Percentiles rank a stretch among this genome's conserved stretches.
phyloP scores from a whole-genome alignment of 2,797 vertebrate species.

The Epinephelus coioides region DNA sequence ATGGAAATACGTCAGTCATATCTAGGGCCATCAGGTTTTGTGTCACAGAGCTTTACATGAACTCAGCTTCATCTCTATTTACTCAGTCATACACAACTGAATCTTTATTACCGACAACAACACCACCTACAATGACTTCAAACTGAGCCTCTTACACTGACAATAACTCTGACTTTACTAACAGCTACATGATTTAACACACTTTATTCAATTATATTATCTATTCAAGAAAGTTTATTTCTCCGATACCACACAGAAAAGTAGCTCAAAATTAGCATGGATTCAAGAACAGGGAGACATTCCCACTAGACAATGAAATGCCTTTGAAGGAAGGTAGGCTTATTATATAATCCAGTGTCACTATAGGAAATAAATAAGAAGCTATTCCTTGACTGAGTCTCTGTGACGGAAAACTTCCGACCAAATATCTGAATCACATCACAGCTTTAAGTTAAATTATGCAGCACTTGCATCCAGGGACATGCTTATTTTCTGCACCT shows the following conservation, averaged over 20 bases:
- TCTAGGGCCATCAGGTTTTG: neutral
- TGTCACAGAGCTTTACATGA: neutral
- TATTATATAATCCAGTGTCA: neutral
- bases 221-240: neutral
- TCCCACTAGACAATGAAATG: neutral
- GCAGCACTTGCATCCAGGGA: neutral
- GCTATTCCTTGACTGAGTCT: too few species aligned
- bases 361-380: neutral
- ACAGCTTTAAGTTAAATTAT: neutral
- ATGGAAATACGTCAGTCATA: neutral
- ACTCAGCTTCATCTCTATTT: conserved; percentile 1
- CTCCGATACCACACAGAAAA: neutral
- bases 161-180: neutral
- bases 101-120: too few species aligned
- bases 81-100: neutral
- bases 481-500: neutral
- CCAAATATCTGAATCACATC: neutral
- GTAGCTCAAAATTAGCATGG: neutral
- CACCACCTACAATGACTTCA: neutral
- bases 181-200: neutral
- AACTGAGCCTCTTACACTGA: neutral
- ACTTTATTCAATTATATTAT: neutral
- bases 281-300: neutral
- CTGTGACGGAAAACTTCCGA: neutral
- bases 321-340: neutral